Conservation (phyloP, 2,888 invertebrate genomes). For the Netelia virgata region DNA sequence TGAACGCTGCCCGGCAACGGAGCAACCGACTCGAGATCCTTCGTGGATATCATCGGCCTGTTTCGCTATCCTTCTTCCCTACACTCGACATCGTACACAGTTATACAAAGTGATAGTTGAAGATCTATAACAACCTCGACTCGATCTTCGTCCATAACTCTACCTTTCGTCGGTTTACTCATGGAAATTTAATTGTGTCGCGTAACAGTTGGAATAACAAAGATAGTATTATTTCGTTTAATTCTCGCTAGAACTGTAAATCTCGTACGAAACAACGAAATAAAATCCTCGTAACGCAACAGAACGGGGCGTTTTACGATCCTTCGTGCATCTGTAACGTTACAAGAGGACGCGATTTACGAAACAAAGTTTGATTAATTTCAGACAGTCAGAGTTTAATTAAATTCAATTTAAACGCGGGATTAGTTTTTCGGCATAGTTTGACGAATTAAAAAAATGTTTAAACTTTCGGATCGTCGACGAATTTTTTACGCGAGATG, state of each 20-base stretch:
- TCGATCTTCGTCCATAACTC: constrained; percentile 9
- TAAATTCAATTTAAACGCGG: neutral
- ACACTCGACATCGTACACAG: constrained; percentile 10
- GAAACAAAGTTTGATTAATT: neutral
- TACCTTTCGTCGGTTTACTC: constrained; percentile 1
- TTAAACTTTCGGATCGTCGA: no score
- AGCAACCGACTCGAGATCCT: constrained; percentile 43
- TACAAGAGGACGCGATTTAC: neutral
- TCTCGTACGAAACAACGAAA: constrained; percentile 4
- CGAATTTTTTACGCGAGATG: no score
- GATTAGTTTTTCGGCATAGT: no score
- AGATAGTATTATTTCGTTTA: constrained; percentile 5
- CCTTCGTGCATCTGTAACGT: neutral
- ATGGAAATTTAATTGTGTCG: constrained; percentile 30
- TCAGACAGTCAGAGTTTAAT: neutral
- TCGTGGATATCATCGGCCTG: constrained; percentile 47
- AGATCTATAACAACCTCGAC: neutral
- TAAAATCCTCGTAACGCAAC: neutral
- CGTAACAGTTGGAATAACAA: neutral
- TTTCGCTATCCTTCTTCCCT: constrained; percentile 20
- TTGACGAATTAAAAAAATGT: no score
- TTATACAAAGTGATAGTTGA: neutral
- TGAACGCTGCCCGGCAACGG: constrained; percentile 34
- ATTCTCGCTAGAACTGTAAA: constrained; percentile 6
- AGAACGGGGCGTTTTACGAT: neutral